These are phyloP conservation scores for Labeo calbasu DNA, from an alignment of 2,797 vertebrate species.

Conservation along the genomic window DNA sequence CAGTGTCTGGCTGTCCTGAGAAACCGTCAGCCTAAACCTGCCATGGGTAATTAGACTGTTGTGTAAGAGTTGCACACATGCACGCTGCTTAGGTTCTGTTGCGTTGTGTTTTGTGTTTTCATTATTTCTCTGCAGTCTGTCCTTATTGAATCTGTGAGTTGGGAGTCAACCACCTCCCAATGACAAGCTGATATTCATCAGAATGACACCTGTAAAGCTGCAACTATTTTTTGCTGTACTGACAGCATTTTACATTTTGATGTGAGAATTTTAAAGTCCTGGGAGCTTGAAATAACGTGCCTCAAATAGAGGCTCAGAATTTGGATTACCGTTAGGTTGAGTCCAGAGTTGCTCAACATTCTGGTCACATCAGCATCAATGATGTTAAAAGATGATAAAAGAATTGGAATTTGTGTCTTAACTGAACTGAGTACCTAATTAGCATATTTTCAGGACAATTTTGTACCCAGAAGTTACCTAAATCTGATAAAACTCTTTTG, in stretches of 20 bases:
- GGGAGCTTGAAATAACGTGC: slow-evolving; percentile 12
- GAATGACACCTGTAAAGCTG: slow-evolving; percentile 6
- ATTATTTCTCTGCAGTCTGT: neutral
- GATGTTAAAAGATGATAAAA: neutral
- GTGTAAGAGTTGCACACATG: neutral
- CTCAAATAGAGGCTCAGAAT: slow-evolving; percentile 7
- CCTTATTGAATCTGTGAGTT: neutral
- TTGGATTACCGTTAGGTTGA: neutral
- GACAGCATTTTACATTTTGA: neutral
- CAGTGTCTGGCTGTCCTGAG: neutral
- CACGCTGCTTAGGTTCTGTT: neutral
- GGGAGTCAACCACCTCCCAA: neutral
- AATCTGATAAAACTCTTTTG: neutral
- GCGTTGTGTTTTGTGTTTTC: neutral
- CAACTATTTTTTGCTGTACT: neutral
- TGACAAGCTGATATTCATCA: neutral
- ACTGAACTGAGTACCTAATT: neutral
- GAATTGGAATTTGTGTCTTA: neutral
- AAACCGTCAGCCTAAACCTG: neutral
- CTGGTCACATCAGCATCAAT: neutral
- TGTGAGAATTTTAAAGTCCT: neutral
- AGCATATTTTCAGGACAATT: neutral
- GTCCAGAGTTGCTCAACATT: neutral
- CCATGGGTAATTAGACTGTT: slow-evolving; percentile 15
- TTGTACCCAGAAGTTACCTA: neutral